Conservation (phyloP, 2,797 vertebrate genomes). For the Sebastes aleutianus region DNA sequence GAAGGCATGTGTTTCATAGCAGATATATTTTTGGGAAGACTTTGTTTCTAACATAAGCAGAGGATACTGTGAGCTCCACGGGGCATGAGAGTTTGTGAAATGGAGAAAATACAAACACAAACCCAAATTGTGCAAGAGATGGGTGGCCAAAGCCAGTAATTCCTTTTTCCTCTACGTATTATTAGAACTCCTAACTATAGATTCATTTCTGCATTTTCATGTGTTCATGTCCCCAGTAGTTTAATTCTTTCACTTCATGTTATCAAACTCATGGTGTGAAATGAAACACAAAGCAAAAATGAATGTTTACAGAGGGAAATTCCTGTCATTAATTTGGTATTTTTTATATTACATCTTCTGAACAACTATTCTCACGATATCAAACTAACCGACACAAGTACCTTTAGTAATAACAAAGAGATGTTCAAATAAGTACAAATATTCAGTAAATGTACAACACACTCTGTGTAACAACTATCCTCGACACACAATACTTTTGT, state of each 20-base stretch:
- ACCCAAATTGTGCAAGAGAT: neutral
- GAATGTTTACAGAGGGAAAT: neutral
- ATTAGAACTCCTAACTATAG: neutral
- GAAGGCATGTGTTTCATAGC: neutral
- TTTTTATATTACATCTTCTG: neutral
- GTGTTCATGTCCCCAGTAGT: neutral
- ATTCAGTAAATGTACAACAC: neutral
- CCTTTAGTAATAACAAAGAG: neutral
- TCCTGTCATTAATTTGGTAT: neutral
- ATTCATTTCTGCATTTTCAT: conserved; percentile 28
- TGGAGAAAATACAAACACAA: neutral
- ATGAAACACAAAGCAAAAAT: neutral
- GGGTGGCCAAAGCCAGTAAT: neutral
- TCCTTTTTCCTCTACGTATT: neutral
- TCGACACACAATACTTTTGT: neutral
- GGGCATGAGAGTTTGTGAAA: neutral
- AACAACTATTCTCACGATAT: neutral
- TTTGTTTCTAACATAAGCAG: neutral
- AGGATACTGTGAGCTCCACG: neutral
- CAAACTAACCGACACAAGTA: neutral
- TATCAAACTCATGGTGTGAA: fast-evolving
- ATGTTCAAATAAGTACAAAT: neutral
- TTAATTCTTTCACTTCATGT: neutral
- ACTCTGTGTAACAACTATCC: neutral
- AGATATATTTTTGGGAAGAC: neutral